Conservation (phyloP, 1,140 invertebrate species). For the Drosophila auraria region DNA sequence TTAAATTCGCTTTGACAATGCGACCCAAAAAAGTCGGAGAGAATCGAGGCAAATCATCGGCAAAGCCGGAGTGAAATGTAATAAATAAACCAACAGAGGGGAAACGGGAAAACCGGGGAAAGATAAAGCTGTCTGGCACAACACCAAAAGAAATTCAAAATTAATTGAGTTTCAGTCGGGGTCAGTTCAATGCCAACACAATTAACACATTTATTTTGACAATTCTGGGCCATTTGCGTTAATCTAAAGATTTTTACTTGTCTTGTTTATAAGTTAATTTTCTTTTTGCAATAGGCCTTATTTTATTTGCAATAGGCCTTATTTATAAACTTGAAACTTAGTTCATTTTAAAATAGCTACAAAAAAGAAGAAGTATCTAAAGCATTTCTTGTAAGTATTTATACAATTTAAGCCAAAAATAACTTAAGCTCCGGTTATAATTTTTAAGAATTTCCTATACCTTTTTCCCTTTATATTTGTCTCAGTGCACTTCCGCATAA, state of each 20-base stretch:
- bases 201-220: conserved; percentile 42
- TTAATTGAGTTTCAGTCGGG: conserved; percentile 44
- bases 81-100: conserved; percentile 59
- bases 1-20: conserved; percentile 82
- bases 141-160: conserved; percentile 42
- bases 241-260: conserved; percentile 22
- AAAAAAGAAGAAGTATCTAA: no score
- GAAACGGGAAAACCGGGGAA: neutral
- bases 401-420: neutral
- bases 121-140: conserved; percentile 29
- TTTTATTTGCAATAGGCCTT: no score
- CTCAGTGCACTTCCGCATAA: neutral
- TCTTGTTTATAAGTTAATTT: conserved; percentile 19
- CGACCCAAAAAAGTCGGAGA: conserved; percentile 37
- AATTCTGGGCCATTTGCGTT: conserved; percentile 37
- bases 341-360: neutral
- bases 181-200: conserved; percentile 42
- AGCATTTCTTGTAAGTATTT: neutral
- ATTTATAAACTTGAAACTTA: no score
- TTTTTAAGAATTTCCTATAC: neutral
- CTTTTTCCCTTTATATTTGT: neutral
- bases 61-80: conserved; percentile 61
- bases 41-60: conserved; percentile 67
- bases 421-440: neutral
- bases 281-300: neutral